Percentiles rank a stretch among this genome's conserved stretches.
Conservation (phyloP, 2,113 vertebrate species). For the Amphiprion ocellaris region DNA sequence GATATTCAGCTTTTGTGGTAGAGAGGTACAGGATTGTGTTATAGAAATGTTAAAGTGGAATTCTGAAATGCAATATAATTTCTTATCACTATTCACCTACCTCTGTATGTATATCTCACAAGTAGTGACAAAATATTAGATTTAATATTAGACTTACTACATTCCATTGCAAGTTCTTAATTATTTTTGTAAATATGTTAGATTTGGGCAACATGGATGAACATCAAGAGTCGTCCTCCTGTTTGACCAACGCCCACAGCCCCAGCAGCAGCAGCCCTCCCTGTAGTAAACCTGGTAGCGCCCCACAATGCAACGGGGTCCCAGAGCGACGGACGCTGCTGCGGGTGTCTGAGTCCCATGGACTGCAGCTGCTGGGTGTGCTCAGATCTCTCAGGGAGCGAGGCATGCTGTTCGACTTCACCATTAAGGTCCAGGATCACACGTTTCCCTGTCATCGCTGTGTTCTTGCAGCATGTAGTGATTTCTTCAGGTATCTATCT, state of each 20-base stretch:
- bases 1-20: neutral
- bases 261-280: constrained; percentile 22
- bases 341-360: constrained; percentile 90
- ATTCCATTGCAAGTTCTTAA: neutral
- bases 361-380: constrained; percentile 90
- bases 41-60: neutral
- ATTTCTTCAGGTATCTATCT: constrained; percentile 93
- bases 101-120: neutral
- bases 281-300: constrained; percentile 33
- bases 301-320: constrained; percentile 82
- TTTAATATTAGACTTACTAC: neutral
- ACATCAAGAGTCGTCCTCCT: constrained; percentile 29
- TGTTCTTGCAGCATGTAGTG: constrained; percentile 95
- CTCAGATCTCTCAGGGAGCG: constrained; percentile 92
- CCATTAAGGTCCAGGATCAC: constrained; percentile 90
- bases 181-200: neutral
- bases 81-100: neutral
- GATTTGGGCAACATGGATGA: constrained; percentile 61
- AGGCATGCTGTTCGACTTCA: constrained; percentile 94
- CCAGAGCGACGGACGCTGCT: constrained; percentile 85
- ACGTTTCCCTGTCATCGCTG: constrained; percentile 94
- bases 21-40: neutral
- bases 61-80: neutral
- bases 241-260: constrained; percentile 8
- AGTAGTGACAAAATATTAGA: neutral